These are phyloP conservation scores for Cylindroiulus punctatus DNA, from an alignment of 2,888 invertebrate genomes.

Conservation along the genomic window DNA sequence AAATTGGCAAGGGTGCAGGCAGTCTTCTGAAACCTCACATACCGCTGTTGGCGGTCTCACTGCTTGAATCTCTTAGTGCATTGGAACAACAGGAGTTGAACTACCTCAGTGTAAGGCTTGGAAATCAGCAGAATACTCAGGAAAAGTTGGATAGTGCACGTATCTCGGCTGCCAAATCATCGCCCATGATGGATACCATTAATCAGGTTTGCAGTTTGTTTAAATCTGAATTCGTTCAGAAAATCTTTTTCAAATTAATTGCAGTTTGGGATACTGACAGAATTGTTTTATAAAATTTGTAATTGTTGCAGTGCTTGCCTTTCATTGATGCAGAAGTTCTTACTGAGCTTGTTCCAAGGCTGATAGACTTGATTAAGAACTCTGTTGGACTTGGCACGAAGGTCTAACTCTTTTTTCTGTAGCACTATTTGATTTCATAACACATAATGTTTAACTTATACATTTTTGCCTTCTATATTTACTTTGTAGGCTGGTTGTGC, in stretches of 20 bases:
- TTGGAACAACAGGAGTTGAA: conserved; percentile 82
- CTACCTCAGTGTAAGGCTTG: conserved; percentile 79
- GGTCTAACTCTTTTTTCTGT: conserved; percentile 63
- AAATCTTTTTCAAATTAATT: too few relatives aligned
- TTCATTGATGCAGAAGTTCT: conserved; percentile 81
- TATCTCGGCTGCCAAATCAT: conserved; percentile 82
- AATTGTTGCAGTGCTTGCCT: conserved; percentile 70
- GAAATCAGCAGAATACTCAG: conserved; percentile 76
- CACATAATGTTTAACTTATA: too few relatives aligned
- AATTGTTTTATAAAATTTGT: neutral
- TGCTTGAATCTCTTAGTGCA: conserved; percentile 79
- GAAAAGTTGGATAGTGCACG: conserved; percentile 82
- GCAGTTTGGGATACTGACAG: neutral
- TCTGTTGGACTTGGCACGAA: conserved; percentile 86
- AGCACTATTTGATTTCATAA: too few relatives aligned
- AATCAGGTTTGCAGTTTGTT: conserved; percentile 72
- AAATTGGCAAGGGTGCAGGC: conserved; percentile 84
- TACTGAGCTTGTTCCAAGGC: conserved; percentile 80
- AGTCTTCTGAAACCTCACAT: conserved; percentile 82
- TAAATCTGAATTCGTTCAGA: neutral
- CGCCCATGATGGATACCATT: conserved; percentile 88
- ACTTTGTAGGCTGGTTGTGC: conserved; percentile 64
- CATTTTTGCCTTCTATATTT: too few relatives aligned
- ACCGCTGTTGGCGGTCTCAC: conserved; percentile 80
- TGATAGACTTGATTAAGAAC: conserved; percentile 78